A percentile compares a stretch with the other conserved stretches of the same genome.
Conservation (phyloP, 2,113 vertebrate species). For the Plectropomus leopardus region DNA sequence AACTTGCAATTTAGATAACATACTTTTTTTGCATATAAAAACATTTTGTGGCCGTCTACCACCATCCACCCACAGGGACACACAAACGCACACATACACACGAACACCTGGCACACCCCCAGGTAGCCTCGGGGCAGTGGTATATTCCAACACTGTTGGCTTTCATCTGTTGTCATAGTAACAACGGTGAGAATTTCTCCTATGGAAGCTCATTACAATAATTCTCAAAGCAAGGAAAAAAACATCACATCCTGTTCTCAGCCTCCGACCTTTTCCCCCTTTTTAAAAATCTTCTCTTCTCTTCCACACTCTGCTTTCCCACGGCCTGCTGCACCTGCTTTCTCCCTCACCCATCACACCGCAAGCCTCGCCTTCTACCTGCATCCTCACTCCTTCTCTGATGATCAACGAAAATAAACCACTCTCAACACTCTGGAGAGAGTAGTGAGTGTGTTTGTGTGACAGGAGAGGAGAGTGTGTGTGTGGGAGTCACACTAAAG, state of each 20-base stretch:
- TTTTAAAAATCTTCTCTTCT: slow-evolving; percentile 4
- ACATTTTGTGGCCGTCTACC: slow-evolving; percentile 11
- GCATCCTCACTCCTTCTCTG: slow-evolving; percentile 39
- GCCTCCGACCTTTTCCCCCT: slow-evolving; percentile 21
- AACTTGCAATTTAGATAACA: neutral
- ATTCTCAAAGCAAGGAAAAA: slow-evolving; percentile 65
- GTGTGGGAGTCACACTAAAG: slow-evolving; percentile 69
- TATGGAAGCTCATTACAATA: slow-evolving; percentile 81
- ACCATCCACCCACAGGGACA: slow-evolving; percentile 39
- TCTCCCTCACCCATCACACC: neutral
- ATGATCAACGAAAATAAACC: slow-evolving; percentile 63
- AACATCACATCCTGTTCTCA: slow-evolving; percentile 46
- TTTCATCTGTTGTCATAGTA: slow-evolving; percentile 86
- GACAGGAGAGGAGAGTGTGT: slow-evolving; percentile 55
- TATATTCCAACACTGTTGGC: slow-evolving; percentile 78
- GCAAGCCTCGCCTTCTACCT: slow-evolving; percentile 12
- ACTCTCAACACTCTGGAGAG: slow-evolving; percentile 55
- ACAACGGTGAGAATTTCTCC: slow-evolving; percentile 75
- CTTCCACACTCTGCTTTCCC: slow-evolving; percentile 6
- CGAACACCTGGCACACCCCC: slow-evolving; percentile 66
- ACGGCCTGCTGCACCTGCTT: neutral
- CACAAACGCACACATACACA: slow-evolving; percentile 39
- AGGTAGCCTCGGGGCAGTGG: slow-evolving; percentile 75
- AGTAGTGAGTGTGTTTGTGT: slow-evolving; percentile 50
- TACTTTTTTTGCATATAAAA: neutral